These are phyloP conservation scores for Maniola hyperantus DNA, from an alignment of 2,888 invertebrate genomes.

Conservation along the genomic window DNA sequence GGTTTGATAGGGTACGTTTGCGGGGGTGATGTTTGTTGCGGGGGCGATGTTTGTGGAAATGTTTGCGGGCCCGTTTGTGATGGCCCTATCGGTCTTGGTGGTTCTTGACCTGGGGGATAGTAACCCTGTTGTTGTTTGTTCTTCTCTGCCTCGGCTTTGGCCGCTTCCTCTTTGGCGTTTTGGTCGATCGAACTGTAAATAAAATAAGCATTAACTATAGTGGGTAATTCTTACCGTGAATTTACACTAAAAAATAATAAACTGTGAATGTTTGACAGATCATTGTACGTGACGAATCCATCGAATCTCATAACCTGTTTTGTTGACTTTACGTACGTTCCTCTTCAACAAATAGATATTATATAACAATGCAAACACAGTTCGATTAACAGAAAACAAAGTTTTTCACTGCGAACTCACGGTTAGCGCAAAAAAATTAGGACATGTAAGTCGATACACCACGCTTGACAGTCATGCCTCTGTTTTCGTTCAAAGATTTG, in stretches of 20 bases:
- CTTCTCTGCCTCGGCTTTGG: constrained; percentile 57
- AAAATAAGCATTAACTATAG: not conserved
- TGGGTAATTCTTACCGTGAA: not conserved
- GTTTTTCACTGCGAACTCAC: too few species aligned
- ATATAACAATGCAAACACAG: too few species aligned
- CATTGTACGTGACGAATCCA: too few species aligned
- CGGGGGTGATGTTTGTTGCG: constrained; percentile 24
- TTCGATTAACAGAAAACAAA: too few species aligned
- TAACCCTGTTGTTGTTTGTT: constrained; percentile 47
- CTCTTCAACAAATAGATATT: too few species aligned
- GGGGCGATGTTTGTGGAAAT: constrained; percentile 16
- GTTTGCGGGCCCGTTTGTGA: constrained; percentile 16
- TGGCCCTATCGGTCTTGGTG: constrained; percentile 39
- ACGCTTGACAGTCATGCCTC: not conserved
- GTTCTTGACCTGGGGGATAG: constrained; percentile 41
- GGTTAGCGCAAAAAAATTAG: not conserved
- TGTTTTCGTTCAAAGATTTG: not conserved
- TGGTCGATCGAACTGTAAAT: constrained; percentile 58
- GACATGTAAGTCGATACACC: not conserved
- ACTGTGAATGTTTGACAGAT: not conserved
- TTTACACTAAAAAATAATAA: too few species aligned
- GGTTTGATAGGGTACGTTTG: constrained; percentile 41
- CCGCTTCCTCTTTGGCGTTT: constrained; percentile 61
- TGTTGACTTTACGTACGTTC: too few species aligned
- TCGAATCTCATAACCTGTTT: too few species aligned